Evolutionary conservation across 2,113 vertebrate genomes (phyloP).

Genomic region (Antechinus stuartii): DNA sequence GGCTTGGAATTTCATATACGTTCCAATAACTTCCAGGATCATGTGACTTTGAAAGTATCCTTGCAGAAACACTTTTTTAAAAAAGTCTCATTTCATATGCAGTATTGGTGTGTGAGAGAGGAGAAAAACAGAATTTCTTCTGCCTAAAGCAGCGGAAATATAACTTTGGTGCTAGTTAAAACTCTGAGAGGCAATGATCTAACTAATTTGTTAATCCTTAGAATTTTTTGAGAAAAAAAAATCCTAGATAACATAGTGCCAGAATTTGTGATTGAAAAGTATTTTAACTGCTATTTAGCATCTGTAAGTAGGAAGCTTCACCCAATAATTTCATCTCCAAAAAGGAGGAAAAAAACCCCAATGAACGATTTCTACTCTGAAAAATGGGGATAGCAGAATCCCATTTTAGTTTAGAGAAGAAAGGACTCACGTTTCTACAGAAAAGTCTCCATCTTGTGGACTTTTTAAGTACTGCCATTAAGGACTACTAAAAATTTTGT

Average conservation of each 20-base stretch:
- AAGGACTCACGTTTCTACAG: neutral
- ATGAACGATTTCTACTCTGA: neutral
- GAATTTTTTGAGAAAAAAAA: neutral
- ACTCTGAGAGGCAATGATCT: neutral
- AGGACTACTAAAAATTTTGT: neutral
- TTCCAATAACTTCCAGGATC: neutral
- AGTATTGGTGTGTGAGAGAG: neutral
- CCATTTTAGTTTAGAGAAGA: neutral
- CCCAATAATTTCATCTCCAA: neutral
- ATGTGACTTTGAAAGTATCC: neutral
- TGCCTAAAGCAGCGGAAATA: neutral
- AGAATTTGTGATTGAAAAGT: constrained; percentile 23
- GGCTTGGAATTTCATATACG: neutral
- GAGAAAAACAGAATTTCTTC: neutral
- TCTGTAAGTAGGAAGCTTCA: constrained; percentile 18
- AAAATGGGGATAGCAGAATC: neutral
- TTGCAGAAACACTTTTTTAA: neutral
- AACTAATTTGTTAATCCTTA: neutral
- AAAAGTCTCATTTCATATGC: neutral
- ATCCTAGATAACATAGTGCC: constrained; percentile 1
- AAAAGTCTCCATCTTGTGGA: neutral
- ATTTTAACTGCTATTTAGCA: neutral
- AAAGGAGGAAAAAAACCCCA: neutral
- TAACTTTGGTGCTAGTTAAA: neutral
- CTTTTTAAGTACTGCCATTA: neutral